Percentiles rank a stretch among this genome's conserved stretches.
Evolutionary conservation across 2,797 vertebrate species (phyloP).

Genomic region (Macropodus opercularis): DNA sequence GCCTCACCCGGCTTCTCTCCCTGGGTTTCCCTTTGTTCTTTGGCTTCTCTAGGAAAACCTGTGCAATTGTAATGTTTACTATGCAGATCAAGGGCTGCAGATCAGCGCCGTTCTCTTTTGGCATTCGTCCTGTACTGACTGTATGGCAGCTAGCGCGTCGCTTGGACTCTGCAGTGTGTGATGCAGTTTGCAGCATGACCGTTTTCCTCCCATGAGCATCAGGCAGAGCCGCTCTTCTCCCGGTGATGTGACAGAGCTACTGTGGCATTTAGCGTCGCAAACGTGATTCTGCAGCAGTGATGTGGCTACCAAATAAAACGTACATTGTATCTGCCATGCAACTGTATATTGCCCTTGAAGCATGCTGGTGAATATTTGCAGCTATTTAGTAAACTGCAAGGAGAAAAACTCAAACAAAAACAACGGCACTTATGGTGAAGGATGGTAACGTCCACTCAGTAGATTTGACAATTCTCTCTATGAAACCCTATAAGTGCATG

Average conservation of each 20-base stretch:
- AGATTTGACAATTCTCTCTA: constrained; percentile 45
- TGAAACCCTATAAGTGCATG: constrained; percentile 70
- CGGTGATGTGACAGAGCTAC: constrained; percentile 45
- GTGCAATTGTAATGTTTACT: constrained; percentile 88
- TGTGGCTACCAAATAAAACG: constrained; percentile 73
- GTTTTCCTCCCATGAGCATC: constrained; percentile 39
- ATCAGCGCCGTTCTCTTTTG: constrained; percentile 63
- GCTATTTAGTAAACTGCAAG: constrained; percentile 40
- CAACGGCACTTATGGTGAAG: constrained; percentile 38
- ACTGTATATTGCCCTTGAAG: constrained; percentile 71
- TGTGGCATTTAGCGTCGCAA: constrained; percentile 57
- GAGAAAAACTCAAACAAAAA: constrained; percentile 23
- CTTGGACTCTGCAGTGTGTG: constrained; percentile 54
- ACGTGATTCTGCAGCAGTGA: constrained; percentile 74
- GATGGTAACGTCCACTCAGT: constrained; percentile 44
- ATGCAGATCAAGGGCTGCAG: constrained; percentile 91
- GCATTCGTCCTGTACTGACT: constrained; percentile 52
- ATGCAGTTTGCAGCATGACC: constrained; percentile 59
- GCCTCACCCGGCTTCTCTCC: constrained; percentile 60
- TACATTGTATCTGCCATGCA: constrained; percentile 67
- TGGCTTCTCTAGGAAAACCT: constrained; percentile 69
- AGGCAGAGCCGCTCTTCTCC: constrained; percentile 27
- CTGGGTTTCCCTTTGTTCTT: constrained; percentile 73
- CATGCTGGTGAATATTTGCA: constrained; percentile 75
- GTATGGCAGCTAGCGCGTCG: constrained; percentile 77